Conservation (phyloP, 2,797 vertebrate genomes). For the Chanos chanos region DNA sequence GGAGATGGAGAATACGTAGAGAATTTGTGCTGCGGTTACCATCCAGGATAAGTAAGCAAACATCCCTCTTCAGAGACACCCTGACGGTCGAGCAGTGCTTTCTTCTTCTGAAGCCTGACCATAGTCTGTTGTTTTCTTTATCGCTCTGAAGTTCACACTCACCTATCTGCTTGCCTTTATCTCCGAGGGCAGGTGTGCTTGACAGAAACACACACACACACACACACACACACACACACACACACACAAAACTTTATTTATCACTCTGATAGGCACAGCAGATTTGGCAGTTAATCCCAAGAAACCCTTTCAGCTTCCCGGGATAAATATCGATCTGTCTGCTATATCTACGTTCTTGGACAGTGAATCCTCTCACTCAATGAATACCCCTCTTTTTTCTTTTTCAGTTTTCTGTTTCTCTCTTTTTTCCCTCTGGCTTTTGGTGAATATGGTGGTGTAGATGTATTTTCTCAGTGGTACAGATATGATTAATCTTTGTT, state of each 20-base stretch:
- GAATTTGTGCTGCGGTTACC: no score
- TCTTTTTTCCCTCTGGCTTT: no score
- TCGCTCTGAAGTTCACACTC: constrained; percentile 1
- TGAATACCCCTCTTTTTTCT: constrained; percentile 26
- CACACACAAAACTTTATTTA: constrained; percentile 24
- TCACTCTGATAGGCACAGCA: constrained; percentile 31
- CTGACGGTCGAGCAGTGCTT: background rate
- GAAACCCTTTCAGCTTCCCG: constrained; percentile 33
- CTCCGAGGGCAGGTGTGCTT: constrained; percentile 19
- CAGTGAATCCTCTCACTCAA: background rate
- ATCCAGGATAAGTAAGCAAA: no score
- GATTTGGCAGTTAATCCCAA: constrained; percentile 36
- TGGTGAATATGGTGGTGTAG: no score
- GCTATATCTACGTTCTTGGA: constrained; percentile 28
- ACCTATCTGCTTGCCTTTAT: constrained; percentile 16
- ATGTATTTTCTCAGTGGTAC: no score
- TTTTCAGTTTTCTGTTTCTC: no score
- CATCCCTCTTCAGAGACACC: no score
- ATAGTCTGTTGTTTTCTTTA: background rate
- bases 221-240: background rate
- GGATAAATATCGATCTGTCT: constrained; percentile 37
- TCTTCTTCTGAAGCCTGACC: background rate
- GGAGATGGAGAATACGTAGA: no score
- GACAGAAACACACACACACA: constrained; percentile 1
- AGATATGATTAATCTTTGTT: no score